Conservation (phyloP, 2,797 vertebrate species). For the Lindbergichthys nudifrons region DNA sequence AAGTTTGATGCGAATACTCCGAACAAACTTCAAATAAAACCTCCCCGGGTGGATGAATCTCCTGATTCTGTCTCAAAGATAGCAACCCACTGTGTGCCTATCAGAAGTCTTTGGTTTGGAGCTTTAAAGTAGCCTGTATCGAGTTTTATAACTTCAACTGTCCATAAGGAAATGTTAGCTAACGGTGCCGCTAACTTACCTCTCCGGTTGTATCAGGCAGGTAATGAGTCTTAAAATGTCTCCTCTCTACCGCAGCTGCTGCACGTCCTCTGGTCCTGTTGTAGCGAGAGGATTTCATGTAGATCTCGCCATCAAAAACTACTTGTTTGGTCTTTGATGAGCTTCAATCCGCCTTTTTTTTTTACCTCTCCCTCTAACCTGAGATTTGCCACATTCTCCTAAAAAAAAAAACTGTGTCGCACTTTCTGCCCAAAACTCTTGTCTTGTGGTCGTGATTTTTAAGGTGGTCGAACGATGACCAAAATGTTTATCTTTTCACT, state of each 20-base stretch:
- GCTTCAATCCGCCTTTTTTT: constrained; percentile 17
- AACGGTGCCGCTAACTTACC: constrained; percentile 66
- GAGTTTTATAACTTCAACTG: neutral
- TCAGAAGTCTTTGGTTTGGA: neutral
- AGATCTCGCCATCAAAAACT: constrained; percentile 53
- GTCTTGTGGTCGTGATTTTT: neutral
- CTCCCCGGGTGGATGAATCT: neutral
- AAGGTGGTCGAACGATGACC: neutral
- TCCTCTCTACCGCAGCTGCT: constrained; percentile 20
- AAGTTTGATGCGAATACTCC: constrained; percentile 9
- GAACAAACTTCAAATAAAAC: constrained; percentile 34
- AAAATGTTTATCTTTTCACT: neutral
- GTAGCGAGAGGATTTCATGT: constrained; percentile 47
- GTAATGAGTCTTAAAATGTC: constrained; percentile 29
- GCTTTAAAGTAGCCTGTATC: neutral
- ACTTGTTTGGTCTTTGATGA: constrained; percentile 48
- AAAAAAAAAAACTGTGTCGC: constrained; percentile 25
- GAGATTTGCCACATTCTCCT: constrained; percentile 55
- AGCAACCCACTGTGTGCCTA: neutral
- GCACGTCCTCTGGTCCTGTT: constrained; percentile 43
- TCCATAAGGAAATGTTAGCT: constrained; percentile 24
- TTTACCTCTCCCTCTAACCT: constrained; percentile 3
- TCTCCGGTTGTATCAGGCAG: constrained; percentile 21
- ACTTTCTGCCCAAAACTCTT: constrained; percentile 23
- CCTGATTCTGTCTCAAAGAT: constrained; percentile 51